phyloP scores from a whole-genome alignment of 2,113 vertebrate species.

The Mellivora capensis region DNA sequence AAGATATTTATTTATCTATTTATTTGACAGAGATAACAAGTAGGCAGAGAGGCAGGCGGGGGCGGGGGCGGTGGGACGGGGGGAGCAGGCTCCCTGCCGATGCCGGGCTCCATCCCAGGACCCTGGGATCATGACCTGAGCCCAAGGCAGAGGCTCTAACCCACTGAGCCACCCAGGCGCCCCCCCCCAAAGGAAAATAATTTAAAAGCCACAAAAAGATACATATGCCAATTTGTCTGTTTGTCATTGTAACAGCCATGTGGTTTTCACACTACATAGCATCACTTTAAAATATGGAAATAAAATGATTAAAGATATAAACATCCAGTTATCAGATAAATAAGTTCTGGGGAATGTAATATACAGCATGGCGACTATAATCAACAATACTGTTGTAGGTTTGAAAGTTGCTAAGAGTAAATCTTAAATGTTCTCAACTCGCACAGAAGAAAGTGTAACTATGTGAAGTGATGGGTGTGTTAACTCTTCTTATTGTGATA shows the following conservation, averaged over 20 bases:
- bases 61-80: no score
- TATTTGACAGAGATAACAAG: no score
- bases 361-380: background rate
- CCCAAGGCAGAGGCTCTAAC: background rate
- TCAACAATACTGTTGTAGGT: background rate
- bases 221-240: background rate
- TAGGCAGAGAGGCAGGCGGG: no score
- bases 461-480: background rate
- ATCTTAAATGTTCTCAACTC: background rate
- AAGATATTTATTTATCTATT: no score
- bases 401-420: background rate
- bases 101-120: background rate
- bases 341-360: background rate
- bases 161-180: background rate
- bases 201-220: background rate
- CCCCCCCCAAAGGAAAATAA: background rate
- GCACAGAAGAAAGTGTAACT: background rate
- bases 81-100: background rate
- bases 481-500: background rate
- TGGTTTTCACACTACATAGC: background rate
- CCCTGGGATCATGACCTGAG: background rate
- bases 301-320: background rate
- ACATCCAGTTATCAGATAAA: background rate
- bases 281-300: slow-evolving; percentile 7
- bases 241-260: background rate